Base-by-base conservation (phyloP, 2,113 vertebrate species). In the Leptobrachium ailaonicum region DNA sequence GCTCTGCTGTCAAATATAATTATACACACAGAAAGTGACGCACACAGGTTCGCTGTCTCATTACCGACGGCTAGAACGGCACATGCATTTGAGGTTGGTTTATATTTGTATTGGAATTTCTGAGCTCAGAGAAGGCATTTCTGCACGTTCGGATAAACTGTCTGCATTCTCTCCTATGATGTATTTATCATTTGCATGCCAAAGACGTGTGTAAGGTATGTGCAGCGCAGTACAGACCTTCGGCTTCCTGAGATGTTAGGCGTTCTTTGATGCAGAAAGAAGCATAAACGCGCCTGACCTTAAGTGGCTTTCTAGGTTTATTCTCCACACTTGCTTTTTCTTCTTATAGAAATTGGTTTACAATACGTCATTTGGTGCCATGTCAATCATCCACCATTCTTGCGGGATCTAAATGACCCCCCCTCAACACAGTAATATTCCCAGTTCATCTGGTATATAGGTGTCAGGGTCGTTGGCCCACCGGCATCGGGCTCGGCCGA, bases 1-100 rank as follows among this genome's bases (percentile, higher is more conserved):
- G 88, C 80, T 86, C 11, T 82, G 90, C 91, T 91, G 92, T 93
- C 93, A 92, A 84, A 84, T 89, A 86, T 89, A 92, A 89, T 96
- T 92, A 91, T 66, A 66, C 13, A n/a, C 75, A 58, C 68, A 70
- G 82, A 79, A 85, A 84, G 82, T 90, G 88, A 94, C 80, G 77
- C 87, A 91, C 87, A 91, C 86, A 87, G 88, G 63, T 83, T 87
- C 82, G 86, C 88, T 92, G 84, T 93, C 90, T 91, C 83, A 82
- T 85, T 87, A 79, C 67, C 41, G 72, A 71, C 50, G 75, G 44
- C 73, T 82, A 76, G 74, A 71, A 73, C 78, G 69, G 84, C 83
- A 76, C 78, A 79, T 63, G 75, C 77, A 77, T 75, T 82, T 76
- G 56, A 77, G 64, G 82, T 82, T 86, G 88, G 83, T 85, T 89